Evolutionary conservation across 2,113 vertebrate species (phyloP).

Genomic region (Gopherus flavomarginatus): DNA sequence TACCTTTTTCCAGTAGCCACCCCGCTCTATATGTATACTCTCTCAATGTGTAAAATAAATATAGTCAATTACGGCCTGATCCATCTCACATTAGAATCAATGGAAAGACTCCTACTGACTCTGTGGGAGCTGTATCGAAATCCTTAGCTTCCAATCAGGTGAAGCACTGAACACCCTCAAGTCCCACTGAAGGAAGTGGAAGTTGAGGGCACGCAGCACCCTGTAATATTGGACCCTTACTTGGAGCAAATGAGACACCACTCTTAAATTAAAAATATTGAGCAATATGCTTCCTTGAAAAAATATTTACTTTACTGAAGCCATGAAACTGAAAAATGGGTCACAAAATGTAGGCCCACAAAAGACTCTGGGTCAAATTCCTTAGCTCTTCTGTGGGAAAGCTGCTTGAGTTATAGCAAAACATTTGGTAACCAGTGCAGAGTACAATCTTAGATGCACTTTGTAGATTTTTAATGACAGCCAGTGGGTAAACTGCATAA

Average conservation of each 20-base stretch:
- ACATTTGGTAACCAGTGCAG: conserved; percentile 45
- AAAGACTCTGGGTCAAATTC: conserved; percentile 62
- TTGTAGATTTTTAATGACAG: conserved; percentile 69
- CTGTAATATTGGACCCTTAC: neutral
- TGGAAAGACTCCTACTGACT: neutral
- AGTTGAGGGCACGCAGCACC: neutral
- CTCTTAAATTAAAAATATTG: conserved; percentile 42
- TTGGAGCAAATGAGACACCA: conserved; percentile 59
- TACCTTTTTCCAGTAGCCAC: neutral
- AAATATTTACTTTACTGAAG: conserved; percentile 62
- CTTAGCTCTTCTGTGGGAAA: conserved; percentile 36
- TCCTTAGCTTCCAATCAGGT: neutral
- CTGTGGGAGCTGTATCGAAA: neutral
- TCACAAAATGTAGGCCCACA: conserved; percentile 40
- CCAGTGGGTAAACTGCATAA: conserved; percentile 38
- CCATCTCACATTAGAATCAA: neutral
- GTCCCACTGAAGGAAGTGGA: neutral
- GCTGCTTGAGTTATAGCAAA: conserved; percentile 57
- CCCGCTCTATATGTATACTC: neutral
- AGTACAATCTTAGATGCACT: conserved; percentile 64
- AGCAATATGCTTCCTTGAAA: conserved; percentile 67
- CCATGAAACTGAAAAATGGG: conserved; percentile 47
- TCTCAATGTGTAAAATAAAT: neutral
- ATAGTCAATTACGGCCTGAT: neutral
- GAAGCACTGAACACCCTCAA: neutral